These are phyloP conservation scores for Globicephala melas DNA, from an alignment of 2,113 vertebrate species.

Conservation along the genomic window DNA sequence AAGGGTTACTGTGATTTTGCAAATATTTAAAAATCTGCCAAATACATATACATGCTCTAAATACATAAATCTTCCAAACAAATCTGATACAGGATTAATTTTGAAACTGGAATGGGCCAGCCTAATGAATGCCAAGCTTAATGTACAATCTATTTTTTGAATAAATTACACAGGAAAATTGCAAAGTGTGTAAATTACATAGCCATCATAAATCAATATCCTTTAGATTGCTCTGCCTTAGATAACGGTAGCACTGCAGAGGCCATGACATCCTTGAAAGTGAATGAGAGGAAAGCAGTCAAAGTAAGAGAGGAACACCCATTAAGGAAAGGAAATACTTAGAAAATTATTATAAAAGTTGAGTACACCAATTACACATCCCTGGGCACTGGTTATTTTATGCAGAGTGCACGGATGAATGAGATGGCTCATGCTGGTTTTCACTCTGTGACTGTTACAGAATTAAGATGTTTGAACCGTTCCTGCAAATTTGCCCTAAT, in stretches of 20 bases:
- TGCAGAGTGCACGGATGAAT: not conserved
- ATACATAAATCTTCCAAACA: slow-evolving; percentile 46
- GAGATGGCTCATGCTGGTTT: not conserved
- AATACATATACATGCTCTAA: not conserved
- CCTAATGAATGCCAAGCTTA: slow-evolving; percentile 53
- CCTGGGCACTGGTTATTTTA: not conserved
- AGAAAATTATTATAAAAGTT: slow-evolving; percentile 57
- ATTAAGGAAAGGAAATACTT: slow-evolving; percentile 47
- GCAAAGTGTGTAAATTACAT: slow-evolving; percentile 65
- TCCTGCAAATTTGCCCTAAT: not conserved
- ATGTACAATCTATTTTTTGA: slow-evolving; percentile 63
- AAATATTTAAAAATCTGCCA: slow-evolving; percentile 42
- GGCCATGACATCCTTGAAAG: slow-evolving; percentile 28
- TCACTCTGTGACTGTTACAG: not conserved
- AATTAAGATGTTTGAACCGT: not conserved
- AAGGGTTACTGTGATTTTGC: slow-evolving; percentile 37
- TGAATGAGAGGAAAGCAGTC: slow-evolving; percentile 28
- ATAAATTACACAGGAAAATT: slow-evolving; percentile 66
- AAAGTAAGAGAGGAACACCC: not conserved
- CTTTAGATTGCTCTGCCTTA: slow-evolving; percentile 30
- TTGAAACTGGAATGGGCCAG: slow-evolving; percentile 14
- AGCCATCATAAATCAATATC: slow-evolving; percentile 61
- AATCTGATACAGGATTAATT: slow-evolving; percentile 49
- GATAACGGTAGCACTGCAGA: slow-evolving; percentile 5
- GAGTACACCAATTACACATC: slow-evolving; percentile 13